These are phyloP conservation scores for Amazona ochrocephala DNA, from an alignment of 2,797 vertebrate genomes.

Conservation along the genomic window DNA sequence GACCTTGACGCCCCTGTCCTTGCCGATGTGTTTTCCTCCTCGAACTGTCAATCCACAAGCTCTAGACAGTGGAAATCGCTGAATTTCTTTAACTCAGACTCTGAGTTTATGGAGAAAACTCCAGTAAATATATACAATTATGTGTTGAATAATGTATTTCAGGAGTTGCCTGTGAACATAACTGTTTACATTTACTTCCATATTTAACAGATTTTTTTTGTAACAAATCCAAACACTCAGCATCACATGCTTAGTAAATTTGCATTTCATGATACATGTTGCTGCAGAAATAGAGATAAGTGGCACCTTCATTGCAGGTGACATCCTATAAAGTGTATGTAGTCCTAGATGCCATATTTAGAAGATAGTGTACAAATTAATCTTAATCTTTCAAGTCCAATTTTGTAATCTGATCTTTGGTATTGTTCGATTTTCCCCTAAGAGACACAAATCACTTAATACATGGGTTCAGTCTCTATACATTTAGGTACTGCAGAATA, in stretches of 20 bases:
- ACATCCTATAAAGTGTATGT: neutral
- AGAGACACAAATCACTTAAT: neutral
- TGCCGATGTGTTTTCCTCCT: neutral
- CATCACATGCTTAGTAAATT: neutral
- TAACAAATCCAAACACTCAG: neutral
- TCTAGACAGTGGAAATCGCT: neutral
- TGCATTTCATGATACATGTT: neutral
- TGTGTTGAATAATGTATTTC: conserved; percentile 6
- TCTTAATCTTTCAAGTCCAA: neutral
- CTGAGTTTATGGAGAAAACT: neutral
- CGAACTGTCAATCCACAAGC: neutral
- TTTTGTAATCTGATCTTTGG: neutral
- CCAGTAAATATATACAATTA: neutral
- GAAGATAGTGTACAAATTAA: neutral
- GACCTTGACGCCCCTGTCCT: fast-evolving
- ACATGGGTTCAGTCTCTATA: neutral
- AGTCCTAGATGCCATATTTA: neutral
- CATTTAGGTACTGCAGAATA: neutral
- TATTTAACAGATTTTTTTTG: conserved; percentile 13
- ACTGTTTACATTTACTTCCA: conserved; percentile 5
- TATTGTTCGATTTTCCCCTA: neutral
- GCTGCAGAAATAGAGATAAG: neutral
- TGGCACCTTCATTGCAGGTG: neutral
- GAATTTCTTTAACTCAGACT: neutral
- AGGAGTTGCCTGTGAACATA: neutral